Conservation (phyloP, 2,113 vertebrate species). For the Labrus mixtus region DNA sequence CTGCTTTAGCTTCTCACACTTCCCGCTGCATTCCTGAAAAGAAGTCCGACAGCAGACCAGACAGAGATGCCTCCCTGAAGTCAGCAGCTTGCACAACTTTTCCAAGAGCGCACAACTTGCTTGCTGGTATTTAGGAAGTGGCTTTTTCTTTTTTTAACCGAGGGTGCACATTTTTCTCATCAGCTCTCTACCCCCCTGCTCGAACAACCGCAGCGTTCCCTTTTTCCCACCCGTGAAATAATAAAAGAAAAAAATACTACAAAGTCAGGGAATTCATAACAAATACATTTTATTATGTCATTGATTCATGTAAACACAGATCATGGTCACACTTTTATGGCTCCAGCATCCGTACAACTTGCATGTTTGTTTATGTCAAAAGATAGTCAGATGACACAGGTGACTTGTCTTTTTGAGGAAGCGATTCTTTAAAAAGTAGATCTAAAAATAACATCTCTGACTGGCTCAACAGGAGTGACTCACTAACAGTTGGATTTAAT, state of each 20-base stretch:
- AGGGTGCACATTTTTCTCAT: constrained; percentile 27
- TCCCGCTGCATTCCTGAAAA: constrained; percentile 59
- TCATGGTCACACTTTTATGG: not conserved
- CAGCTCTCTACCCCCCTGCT: not conserved
- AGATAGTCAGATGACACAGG: not conserved
- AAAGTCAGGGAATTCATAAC: not conserved
- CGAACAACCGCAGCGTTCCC: not conserved
- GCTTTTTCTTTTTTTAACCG: constrained; percentile 19
- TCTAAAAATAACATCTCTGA: constrained; percentile 42
- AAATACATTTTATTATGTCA: not conserved
- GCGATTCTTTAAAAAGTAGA: not conserved
- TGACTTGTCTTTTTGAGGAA: constrained; percentile 8
- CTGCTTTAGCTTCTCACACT: constrained; percentile 37
- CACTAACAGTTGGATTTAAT: constrained; percentile 39
- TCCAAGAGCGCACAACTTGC: constrained; percentile 57
- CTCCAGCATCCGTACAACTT: not conserved
- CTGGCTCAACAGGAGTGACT: constrained; percentile 30
- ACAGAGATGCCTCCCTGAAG: constrained; percentile 58
- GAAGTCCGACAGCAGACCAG: constrained; percentile 42
- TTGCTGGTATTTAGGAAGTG: constrained; percentile 64
- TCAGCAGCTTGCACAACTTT: constrained; percentile 64
- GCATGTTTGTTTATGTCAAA: too few species aligned
- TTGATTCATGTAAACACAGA: not conserved
- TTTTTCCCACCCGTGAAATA: not conserved
- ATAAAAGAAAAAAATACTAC: not conserved